Conservation (phyloP, 2,888 invertebrate genomes). For the Xanthia togata region DNA sequence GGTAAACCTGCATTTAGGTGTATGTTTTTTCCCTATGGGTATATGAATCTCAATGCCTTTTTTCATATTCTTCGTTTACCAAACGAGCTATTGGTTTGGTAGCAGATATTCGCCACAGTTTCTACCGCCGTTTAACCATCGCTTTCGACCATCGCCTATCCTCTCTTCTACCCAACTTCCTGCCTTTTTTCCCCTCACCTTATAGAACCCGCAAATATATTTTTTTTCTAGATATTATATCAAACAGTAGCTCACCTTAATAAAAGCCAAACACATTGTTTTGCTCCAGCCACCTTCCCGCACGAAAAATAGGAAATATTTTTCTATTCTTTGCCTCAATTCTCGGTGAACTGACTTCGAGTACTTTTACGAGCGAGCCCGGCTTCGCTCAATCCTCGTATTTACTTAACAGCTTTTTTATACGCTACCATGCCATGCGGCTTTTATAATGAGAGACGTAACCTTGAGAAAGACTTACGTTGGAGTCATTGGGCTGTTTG, state of each 20-base stretch:
- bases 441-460: constrained; percentile 52
- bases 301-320: constrained; percentile 52
- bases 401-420: constrained; percentile 70
- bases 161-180: not conserved
- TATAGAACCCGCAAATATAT: not conserved
- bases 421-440: constrained; percentile 55
- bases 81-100: not conserved
- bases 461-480: constrained; percentile 59
- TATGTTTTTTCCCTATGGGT: not conserved
- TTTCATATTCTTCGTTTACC: not conserved
- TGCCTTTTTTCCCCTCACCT: not conserved
- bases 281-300: not conserved
- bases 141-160: not conserved
- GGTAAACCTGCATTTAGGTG: not conserved
- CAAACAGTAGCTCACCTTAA: constrained; percentile 32
- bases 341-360: constrained; percentile 35
- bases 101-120: not conserved
- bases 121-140: not conserved
- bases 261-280: constrained; percentile 28
- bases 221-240: constrained; percentile 9
- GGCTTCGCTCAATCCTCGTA: constrained; percentile 58
- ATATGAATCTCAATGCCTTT: not conserved
- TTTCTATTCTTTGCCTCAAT: constrained; percentile 54
- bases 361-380: constrained; percentile 57
- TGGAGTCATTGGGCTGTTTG: constrained; percentile 53